phyloP scores from a whole-genome alignment of 2,888 invertebrate genomes.

The Acleris sparsana region DNA sequence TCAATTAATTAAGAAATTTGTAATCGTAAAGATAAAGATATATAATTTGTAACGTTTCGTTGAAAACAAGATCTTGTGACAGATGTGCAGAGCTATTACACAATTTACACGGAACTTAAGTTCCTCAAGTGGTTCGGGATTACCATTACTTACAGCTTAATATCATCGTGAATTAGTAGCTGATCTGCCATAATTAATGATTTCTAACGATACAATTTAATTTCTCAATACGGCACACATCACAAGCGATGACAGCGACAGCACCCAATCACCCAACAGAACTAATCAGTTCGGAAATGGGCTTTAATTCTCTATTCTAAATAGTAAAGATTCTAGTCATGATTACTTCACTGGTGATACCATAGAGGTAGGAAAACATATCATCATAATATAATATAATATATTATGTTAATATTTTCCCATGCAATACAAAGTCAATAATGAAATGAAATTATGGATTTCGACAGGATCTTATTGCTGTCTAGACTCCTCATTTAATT shows the following conservation, averaged over 20 bases:
- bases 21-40: not conserved
- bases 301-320: too few relatives aligned
- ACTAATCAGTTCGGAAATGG: conserved; percentile 18
- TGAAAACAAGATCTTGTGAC: conserved; percentile 43
- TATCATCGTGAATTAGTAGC: conserved; percentile 87
- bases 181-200: conserved; percentile 82
- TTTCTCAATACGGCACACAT: conserved; percentile 35
- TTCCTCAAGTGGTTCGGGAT: conserved; percentile 10
- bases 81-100: conserved; percentile 20
- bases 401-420: too few relatives aligned
- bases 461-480: too few relatives aligned
- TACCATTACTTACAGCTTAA: conserved; percentile 86
- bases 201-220: conserved; percentile 34
- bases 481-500: too few relatives aligned
- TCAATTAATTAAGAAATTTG: not conserved
- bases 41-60: conserved; percentile 50
- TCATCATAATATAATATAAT: too few relatives aligned
- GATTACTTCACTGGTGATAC: too few relatives aligned
- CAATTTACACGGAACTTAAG: not conserved
- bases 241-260: conserved; percentile 26
- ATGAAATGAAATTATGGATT: too few relatives aligned
- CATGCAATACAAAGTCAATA: too few relatives aligned
- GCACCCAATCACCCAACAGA: not conserved
- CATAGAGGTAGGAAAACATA: too few relatives aligned
- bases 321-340: too few relatives aligned